Evolutionary conservation across 2,797 vertebrate species (phyloP), one percentile per base, ranked within the genome.

Genomic region (Scarus forsteni): DNA sequence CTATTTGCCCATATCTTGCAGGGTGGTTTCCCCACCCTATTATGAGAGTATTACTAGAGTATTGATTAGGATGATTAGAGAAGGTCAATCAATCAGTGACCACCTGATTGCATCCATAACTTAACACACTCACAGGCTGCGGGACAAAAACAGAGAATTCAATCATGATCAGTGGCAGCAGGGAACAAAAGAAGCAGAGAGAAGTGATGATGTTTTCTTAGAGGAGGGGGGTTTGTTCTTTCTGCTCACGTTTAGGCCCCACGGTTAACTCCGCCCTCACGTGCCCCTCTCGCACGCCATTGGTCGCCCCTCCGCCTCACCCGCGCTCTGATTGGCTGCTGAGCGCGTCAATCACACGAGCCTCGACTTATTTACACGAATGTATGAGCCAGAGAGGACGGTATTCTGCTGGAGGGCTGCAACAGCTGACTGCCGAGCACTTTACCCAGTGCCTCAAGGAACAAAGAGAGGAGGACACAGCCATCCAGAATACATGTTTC

Each of bases 291-390:
- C 0, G 4, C 5, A 36, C 0, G 0, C 75, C 19, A 92, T 93
- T 94, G 93, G 93, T 45, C 10, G 62, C 18, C 7, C 0, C 0
- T 36, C 48, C 62, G 60, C 79, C 91, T 92, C 92, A 91, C 91
- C 79, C 81, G 44, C 7, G 2, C 1, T 9, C 6, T 3, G 73
- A 92, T 91, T 95, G 94, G 94, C 55, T 59, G 39, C 7, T 0
- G 1, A 0, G 11, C 42, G 1, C 62, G 92, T 92, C 94, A 59
- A 1, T 93, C 83, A 60, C 13, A 3, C 78, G 40, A 40, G 66
- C 73, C 83, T 70, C 70, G 60, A 85, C 77, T 93, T 95, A 94
- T 94, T 92, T 95, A 95, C 73, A 27, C 75, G 85, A 90, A 89
- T 79, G 85, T 89, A 85, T 84, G 92, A 51, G 83, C 45, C 0